These are phyloP conservation scores for Gandaritis pyraliata DNA, from an alignment of 2,888 invertebrate genomes.

Conservation along the genomic window DNA sequence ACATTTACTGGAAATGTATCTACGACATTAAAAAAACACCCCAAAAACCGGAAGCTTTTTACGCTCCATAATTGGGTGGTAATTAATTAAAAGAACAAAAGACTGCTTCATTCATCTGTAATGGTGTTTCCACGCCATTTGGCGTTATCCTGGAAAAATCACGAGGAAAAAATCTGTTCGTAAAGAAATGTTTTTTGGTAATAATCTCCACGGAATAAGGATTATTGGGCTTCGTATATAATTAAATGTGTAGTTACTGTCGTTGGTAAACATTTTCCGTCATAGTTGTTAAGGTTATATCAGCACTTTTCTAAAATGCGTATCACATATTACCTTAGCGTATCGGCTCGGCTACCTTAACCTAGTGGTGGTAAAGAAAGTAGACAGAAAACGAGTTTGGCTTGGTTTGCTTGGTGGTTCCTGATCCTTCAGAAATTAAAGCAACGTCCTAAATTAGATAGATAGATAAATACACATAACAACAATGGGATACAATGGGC, in stretches of 20 bases:
- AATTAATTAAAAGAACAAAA: conserved; percentile 25
- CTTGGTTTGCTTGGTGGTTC: too few relatives aligned
- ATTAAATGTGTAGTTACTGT: neutral
- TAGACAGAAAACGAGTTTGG: too few relatives aligned
- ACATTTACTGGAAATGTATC: neutral
- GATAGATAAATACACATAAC: too few relatives aligned
- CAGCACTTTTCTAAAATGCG: too few relatives aligned
- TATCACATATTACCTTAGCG: too few relatives aligned
- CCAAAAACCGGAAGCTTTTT: conserved; percentile 16
- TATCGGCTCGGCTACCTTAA: too few relatives aligned
- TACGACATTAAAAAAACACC: conserved; percentile 5
- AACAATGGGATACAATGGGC: too few relatives aligned
- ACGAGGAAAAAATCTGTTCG: neutral
- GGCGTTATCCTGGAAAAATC: conserved; percentile 12
- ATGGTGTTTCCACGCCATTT: conserved; percentile 24
- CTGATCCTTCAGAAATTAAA: too few relatives aligned
- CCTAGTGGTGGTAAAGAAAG: too few relatives aligned
- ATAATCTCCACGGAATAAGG: neutral
- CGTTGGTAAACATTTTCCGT: neutral
- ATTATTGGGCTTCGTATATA: neutral
- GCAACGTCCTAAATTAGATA: too few relatives aligned
- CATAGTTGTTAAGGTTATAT: neutral
- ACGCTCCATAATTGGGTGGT: conserved; percentile 23
- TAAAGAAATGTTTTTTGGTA: neutral
- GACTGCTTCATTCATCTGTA: conserved; percentile 24